Evolutionary conservation across 2,888 invertebrate genomes (phyloP).

Genomic region (Nephrocerus scutellatus): DNA sequence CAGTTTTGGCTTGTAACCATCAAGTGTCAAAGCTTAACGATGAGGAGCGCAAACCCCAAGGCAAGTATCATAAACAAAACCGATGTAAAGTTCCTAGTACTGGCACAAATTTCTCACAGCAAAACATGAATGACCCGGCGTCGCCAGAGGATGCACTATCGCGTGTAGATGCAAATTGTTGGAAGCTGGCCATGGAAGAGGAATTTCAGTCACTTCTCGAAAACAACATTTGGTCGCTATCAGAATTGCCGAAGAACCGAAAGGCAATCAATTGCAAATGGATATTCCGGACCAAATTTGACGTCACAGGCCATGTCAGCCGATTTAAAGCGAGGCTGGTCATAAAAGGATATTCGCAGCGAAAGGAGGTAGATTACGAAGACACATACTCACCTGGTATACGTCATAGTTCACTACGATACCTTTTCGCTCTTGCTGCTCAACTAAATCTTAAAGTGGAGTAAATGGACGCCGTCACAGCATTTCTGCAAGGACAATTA

Average conservation of each 20-base stretch:
- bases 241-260: constrained; percentile 12
- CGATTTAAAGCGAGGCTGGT: constrained; percentile 17
- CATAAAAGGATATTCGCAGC: constrained; percentile 18
- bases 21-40: no score
- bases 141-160: constrained; percentile 6
- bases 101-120: no score
- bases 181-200: constrained; percentile 15
- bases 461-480: constrained; percentile 12
- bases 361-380: constrained; percentile 16
- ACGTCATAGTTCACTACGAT: constrained; percentile 14
- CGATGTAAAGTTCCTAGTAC: no score
- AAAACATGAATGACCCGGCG: no score
- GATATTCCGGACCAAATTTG: constrained; percentile 13
- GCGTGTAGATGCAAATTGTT: constrained; percentile 3
- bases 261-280: constrained; percentile 16
- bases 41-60: no score
- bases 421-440: constrained; percentile 15
- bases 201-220: constrained; percentile 12
- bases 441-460: constrained; percentile 6
- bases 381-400: constrained; percentile 17
- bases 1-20: no score
- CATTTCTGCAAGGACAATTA: constrained; percentile 11
- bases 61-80: no score
- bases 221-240: constrained; percentile 16
- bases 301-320: constrained; percentile 14